Percentiles rank a stretch among this genome's conserved stretches.
Conservation (phyloP, 2,888 invertebrate species). For the Opisthograptis luteolata region DNA sequence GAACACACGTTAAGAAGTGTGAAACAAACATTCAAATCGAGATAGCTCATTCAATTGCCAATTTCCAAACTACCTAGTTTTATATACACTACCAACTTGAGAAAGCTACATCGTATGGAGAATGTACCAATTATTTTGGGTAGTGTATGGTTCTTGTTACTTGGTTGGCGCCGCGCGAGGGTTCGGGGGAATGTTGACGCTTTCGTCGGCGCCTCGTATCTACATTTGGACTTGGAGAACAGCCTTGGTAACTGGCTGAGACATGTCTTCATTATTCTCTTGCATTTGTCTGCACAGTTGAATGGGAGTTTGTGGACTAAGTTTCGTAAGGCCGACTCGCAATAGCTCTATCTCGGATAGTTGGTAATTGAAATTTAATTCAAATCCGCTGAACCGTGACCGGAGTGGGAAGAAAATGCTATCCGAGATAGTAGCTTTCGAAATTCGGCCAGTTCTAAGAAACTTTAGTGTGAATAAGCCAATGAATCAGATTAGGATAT, state of each 20-base stretch:
- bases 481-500: not conserved
- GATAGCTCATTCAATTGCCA: too few species aligned
- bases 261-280: slow-evolving; percentile 75
- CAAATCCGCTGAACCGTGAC: too few species aligned
- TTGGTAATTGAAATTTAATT: not conserved
- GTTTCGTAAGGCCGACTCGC: not conserved
- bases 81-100: slow-evolving; percentile 4
- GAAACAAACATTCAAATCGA: not conserved
- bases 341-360: not conserved
- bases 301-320: slow-evolving; percentile 32
- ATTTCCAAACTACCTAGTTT: too few species aligned
- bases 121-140: slow-evolving; percentile 66
- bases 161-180: slow-evolving; percentile 57
- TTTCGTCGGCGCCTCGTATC: slow-evolving; percentile 65
- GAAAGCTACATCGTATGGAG: slow-evolving; percentile 6
- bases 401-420: too few species aligned
- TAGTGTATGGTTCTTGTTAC: slow-evolving; percentile 76
- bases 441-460: too few species aligned
- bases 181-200: slow-evolving; percentile 74
- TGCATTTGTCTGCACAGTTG: slow-evolving; percentile 69
- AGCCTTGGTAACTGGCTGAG: slow-evolving; percentile 73
- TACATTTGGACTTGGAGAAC: slow-evolving; percentile 71
- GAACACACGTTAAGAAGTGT: not conserved
- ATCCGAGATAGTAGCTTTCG: too few species aligned
- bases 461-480: not conserved